Evolutionary conservation across 30 jellyfish, hydroid and myxozoan species (phyloP).

Genomic region (Pelagia noctiluca): DNA sequence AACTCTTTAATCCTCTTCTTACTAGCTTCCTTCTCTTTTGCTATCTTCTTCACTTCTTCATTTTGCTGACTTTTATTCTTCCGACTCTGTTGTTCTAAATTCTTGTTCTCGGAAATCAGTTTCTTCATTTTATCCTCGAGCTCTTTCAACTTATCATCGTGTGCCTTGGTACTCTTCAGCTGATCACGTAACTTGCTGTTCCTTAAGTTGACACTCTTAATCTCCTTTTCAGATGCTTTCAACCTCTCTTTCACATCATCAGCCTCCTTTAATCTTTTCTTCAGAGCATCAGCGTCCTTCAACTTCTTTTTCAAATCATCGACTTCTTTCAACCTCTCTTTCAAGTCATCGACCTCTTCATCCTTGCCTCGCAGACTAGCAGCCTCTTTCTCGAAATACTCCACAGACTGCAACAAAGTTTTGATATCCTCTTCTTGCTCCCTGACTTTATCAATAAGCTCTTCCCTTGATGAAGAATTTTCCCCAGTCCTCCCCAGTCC

Average conservation of each 20-base stretch:
- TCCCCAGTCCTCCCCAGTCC: background rate
- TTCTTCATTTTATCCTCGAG: constrained; percentile 47
- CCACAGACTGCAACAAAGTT: constrained; percentile 59
- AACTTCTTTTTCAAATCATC: constrained; percentile 45
- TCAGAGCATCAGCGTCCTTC: constrained; percentile 57
- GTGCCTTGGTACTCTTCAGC: constrained; percentile 38
- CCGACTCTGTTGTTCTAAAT: constrained; percentile 42
- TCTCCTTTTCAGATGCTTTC: constrained; percentile 53
- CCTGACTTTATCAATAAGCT: constrained; percentile 27
- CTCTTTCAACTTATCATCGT: constrained; percentile 45
- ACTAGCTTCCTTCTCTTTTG: constrained; percentile 8
- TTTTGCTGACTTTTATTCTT: constrained; percentile 14
- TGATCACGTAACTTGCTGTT: constrained; percentile 36
- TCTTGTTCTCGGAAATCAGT: constrained; percentile 51
- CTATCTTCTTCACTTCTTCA: constrained; percentile 36
- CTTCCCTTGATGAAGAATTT: background rate
- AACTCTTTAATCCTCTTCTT: constrained; percentile 11
- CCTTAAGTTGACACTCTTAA: constrained; percentile 24
- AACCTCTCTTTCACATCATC: constrained; percentile 66
- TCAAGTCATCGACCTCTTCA: constrained; percentile 57
- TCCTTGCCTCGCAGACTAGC: constrained; percentile 64
- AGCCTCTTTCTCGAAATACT: constrained; percentile 76
- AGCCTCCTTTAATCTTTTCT: constrained; percentile 46
- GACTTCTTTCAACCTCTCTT: constrained; percentile 53
- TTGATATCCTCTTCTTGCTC: constrained; percentile 74